phyloP scores from a whole-genome alignment of 2,888 invertebrate genomes.

The Temnothorax unifasciatus region DNA sequence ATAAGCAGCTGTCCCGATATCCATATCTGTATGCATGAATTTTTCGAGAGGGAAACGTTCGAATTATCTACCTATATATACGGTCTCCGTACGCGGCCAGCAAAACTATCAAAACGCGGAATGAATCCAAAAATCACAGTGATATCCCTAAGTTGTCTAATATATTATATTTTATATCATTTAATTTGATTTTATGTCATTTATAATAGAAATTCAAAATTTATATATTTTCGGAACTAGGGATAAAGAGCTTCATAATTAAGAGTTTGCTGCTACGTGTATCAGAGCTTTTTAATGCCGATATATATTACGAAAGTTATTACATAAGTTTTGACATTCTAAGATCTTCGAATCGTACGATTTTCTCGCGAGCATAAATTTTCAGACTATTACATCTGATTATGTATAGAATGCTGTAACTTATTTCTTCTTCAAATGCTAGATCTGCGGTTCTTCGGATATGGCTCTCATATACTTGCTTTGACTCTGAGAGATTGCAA shows the following conservation, averaged over 20 bases:
- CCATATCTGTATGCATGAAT: neutral
- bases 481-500: neutral
- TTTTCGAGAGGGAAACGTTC: neutral
- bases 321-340: neutral
- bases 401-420: neutral
- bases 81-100: neutral
- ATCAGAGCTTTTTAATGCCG: neutral
- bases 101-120: neutral
- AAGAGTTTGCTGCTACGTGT: neutral
- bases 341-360: neutral
- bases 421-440: neutral
- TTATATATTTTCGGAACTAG: neutral
- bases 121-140: neutral
- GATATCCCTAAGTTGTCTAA: neutral
- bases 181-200: neutral
- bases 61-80: neutral
- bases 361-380: neutral
- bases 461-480: neutral
- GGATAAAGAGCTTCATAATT: neutral
- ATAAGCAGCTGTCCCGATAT: conserved; percentile 44
- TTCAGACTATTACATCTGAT: neutral
- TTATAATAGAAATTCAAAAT: conserved; percentile 4
- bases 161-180: neutral
- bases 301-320: neutral
- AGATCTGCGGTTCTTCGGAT: neutral